Percentiles rank a stretch among this genome's conserved stretches.
phyloP scores from a whole-genome alignment of 1,140 invertebrate species.

The Lepidostoma basale region DNA sequence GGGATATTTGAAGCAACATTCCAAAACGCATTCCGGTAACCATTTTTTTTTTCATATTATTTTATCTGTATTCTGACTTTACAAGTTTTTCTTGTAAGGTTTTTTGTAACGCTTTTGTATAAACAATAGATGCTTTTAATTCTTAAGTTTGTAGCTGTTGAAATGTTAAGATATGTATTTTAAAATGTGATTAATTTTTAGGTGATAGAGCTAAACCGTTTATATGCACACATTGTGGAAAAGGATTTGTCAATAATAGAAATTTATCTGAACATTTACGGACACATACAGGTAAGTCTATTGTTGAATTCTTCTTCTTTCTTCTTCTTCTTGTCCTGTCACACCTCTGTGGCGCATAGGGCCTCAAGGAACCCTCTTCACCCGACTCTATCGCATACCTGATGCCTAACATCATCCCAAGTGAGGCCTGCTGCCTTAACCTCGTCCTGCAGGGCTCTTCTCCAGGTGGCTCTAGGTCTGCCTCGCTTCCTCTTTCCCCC shows the following conservation, averaged over 20 bases:
- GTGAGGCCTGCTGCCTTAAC: too few relatives aligned
- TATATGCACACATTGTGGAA: slow-evolving; percentile 30
- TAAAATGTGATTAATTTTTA: background rate
- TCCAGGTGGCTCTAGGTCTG: too few relatives aligned
- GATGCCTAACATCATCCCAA: too few relatives aligned
- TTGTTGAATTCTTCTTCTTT: too few relatives aligned
- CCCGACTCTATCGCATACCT: too few relatives aligned
- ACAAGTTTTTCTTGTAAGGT: background rate
- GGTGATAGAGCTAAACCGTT: slow-evolving; percentile 36
- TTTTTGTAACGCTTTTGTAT: background rate
- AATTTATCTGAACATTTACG: slow-evolving; percentile 37
- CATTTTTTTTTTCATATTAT: background rate
- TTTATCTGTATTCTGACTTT: background rate
- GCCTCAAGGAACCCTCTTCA: too few relatives aligned
- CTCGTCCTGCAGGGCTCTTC: too few relatives aligned
- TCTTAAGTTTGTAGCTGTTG: background rate
- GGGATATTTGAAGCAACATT: slow-evolving; percentile 42
- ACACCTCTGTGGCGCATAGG: too few relatives aligned
- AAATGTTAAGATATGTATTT: background rate
- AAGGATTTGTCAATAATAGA: slow-evolving; percentile 33
- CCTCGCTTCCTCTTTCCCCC: too few relatives aligned
- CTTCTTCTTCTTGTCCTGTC: too few relatives aligned
- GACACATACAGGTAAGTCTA: slow-evolving; percentile 31
- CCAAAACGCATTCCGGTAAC: slow-evolving; percentile 42
- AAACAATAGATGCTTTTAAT: background rate